Conservation (phyloP, 2,113 vertebrate species). For the Phalacrocorax pelagicus region DNA sequence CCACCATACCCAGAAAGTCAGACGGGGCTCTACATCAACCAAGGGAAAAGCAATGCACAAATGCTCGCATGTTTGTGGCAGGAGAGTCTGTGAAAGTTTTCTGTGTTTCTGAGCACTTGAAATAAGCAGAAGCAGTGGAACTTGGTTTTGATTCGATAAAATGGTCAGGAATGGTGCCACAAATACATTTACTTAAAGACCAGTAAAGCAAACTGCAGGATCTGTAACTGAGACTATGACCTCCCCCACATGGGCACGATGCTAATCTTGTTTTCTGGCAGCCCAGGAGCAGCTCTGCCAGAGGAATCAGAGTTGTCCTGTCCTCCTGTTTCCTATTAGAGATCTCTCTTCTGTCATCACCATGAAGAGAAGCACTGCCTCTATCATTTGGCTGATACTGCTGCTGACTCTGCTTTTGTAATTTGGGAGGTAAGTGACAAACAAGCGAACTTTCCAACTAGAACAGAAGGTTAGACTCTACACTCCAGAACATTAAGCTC, state of each 20-base stretch:
- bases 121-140: not conserved
- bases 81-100: not conserved
- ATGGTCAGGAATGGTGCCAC: accelerated
- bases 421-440: not conserved
- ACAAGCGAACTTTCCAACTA: not conserved
- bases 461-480: not conserved
- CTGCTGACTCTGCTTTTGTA: no score
- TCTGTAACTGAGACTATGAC: not conserved
- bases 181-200: not conserved
- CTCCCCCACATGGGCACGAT: accelerated
- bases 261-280: not conserved
- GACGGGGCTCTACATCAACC: accelerated
- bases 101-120: not conserved
- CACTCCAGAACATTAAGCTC: not conserved
- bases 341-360: not conserved
- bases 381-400: not conserved
- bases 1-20: not conserved
- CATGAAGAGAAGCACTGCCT: not conserved
- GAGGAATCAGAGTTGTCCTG: not conserved
- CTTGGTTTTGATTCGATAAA: not conserved
- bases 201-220: not conserved
- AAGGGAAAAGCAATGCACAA: not conserved
- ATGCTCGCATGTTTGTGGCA: accelerated
- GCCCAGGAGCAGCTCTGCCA: not conserved
- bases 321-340: not conserved